Evolutionary conservation across 1,140 invertebrate species (phyloP), one percentile per base, ranked within the genome.

Genomic region (Leptinotarsa texana): DNA sequence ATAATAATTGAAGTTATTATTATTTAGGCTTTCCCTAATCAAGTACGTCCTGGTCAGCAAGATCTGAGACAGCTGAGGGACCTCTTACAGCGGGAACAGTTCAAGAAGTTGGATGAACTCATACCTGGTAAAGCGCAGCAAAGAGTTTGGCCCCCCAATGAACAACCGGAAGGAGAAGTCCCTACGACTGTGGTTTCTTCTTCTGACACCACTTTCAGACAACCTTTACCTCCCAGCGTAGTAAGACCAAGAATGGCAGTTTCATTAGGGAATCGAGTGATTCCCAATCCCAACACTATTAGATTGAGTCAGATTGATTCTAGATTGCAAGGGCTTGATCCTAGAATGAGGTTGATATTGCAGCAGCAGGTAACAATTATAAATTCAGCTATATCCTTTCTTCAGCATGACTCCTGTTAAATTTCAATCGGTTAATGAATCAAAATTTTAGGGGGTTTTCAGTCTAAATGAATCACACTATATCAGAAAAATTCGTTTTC

Each of bases 11-110:
- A 42, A 42, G 33, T 42, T 42, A 42, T 42, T 33, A 33, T 33
- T 42, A 42, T 42, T 68, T 18, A 74, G 61, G 21, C 18, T 51
- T 74, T 74, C 22, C 17, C 33, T 3, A 66, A 48, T 61, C 21
- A 24, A 68, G 62, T 70, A 13, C 65, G 75, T 8, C 69, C 77
- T 18, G 74, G 74, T 4, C 75, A 75, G 68, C 87, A 91, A 67
- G 89, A 89, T 77, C 86, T 89, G 42, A 84, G 91, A 3, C 95
- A 96, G 80, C 85, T 96, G n/a, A 85, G 94, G 42, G 94, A 96
- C 83, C 86, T 96, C 65, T 86, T 96, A n/a, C 93, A 95, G 81
- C 84, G 93, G 42, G 90, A 93, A 69, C 83, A 84, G 63, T 81
- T 83, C 51, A 84, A 84, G 69, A 85, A 83, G 48, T 78, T 84